Evolutionary conservation across 2,797 vertebrate species (phyloP).

Genomic region (Gambelia wislizenii): DNA sequence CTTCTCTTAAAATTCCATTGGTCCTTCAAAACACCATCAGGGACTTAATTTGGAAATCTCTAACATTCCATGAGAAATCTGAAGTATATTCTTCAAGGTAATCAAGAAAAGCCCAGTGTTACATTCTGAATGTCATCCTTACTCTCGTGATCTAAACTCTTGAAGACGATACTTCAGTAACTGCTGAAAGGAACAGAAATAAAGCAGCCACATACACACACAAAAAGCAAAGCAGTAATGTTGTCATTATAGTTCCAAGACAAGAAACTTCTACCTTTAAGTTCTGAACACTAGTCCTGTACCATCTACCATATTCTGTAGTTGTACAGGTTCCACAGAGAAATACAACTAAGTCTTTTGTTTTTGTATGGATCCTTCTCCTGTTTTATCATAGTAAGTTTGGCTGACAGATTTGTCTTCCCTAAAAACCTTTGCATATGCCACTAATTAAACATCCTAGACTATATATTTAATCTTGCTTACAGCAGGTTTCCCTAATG

Average conservation of each 20-base stretch:
- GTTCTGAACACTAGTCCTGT: neutral
- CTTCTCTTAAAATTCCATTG: neutral
- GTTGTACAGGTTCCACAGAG: neutral
- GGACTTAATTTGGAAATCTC: neutral
- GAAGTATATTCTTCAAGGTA: neutral
- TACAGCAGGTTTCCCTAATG: neutral
- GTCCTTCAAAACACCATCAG: neutral
- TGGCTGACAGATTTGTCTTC: neutral
- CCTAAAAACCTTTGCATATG: neutral
- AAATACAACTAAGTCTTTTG: neutral
- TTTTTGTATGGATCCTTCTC: neutral
- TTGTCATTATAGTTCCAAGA: neutral
- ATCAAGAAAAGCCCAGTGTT: neutral
- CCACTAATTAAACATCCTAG: neutral
- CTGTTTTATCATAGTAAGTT: neutral
- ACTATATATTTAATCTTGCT: neutral
- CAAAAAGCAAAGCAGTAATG: too few species aligned
- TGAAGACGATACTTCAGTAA: neutral
- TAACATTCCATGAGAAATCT: neutral
- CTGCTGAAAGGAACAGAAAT: neutral
- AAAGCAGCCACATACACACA: neutral
- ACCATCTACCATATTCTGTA: neutral
- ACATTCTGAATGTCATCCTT: neutral
- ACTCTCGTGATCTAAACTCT: neutral
- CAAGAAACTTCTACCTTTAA: neutral